Conservation (phyloP, 2,888 invertebrate species). For the Drosophila ezoana region DNA sequence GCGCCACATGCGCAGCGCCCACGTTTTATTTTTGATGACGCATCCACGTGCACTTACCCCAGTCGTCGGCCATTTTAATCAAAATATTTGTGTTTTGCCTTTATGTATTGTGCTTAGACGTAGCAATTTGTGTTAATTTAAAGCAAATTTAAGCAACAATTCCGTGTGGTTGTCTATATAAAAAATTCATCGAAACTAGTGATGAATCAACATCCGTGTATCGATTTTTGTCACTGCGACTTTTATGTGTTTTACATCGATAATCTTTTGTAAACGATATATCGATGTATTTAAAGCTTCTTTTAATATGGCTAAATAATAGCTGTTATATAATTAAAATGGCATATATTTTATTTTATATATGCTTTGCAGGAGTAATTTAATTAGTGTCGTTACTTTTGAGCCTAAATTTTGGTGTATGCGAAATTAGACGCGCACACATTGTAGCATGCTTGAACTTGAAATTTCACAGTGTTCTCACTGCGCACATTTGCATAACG, state of each 20-base stretch:
- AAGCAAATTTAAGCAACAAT: slow-evolving; percentile 46
- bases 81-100: slow-evolving; percentile 32
- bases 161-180: slow-evolving; percentile 46
- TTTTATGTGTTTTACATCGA: slow-evolving; percentile 14
- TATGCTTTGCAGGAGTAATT: too few relatives aligned
- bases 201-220: slow-evolving; percentile 24
- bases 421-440: not conserved
- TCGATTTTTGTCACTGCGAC: slow-evolving; percentile 19
- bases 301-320: not conserved
- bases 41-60: slow-evolving; percentile 86
- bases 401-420: not conserved
- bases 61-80: slow-evolving; percentile 88
- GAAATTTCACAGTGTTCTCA: not conserved
- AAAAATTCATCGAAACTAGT: slow-evolving; percentile 52
- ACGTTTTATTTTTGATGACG: slow-evolving; percentile 50
- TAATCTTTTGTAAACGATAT: not conserved
- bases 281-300: slow-evolving; percentile 16
- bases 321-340: slow-evolving; percentile 8
- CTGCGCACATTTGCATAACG: not conserved
- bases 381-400: too few relatives aligned
- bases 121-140: slow-evolving; percentile 34
- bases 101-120: slow-evolving; percentile 31
- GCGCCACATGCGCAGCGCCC: slow-evolving; percentile 72
- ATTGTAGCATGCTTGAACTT: not conserved
- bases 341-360: not conserved